Conservation (phyloP, 1,140 invertebrate species). For the Archegozetes longisetosus region DNA sequence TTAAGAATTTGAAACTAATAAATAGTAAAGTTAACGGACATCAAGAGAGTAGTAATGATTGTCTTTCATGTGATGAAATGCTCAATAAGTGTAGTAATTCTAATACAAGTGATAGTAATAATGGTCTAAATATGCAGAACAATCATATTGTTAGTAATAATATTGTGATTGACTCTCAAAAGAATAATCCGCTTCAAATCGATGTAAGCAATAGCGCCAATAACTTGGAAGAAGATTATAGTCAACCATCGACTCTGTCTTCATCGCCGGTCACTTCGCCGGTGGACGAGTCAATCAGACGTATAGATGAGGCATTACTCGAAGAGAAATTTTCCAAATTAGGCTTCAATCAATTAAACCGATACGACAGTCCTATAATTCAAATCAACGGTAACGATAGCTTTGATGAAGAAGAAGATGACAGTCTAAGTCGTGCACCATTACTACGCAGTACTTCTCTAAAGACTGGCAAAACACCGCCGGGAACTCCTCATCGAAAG, state of each 20-base stretch:
- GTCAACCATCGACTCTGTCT: constrained; percentile 7
- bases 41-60: background rate
- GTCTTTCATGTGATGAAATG: background rate
- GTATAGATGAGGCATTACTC: background rate
- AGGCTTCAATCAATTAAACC: background rate
- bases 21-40: too few relatives aligned
- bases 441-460: constrained; percentile 52
- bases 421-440: constrained; percentile 1
- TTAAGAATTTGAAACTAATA: background rate
- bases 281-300: background rate
- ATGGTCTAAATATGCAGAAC: too few relatives aligned
- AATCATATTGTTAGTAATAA: too few relatives aligned
- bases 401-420: background rate
- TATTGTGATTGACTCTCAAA: too few relatives aligned
- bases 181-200: too few relatives aligned
- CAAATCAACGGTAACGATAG: background rate
- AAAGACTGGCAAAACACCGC: constrained; percentile 46
- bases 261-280: background rate
- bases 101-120: background rate
- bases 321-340: background rate
- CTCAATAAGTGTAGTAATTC: background rate
- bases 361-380: background rate
- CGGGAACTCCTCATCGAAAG: constrained; percentile 48
- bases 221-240: constrained; percentile 3
- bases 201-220: background rate